Evolutionary conservation across 2,797 vertebrate species (phyloP).

Genomic region (Perdix hodgsoniae): DNA sequence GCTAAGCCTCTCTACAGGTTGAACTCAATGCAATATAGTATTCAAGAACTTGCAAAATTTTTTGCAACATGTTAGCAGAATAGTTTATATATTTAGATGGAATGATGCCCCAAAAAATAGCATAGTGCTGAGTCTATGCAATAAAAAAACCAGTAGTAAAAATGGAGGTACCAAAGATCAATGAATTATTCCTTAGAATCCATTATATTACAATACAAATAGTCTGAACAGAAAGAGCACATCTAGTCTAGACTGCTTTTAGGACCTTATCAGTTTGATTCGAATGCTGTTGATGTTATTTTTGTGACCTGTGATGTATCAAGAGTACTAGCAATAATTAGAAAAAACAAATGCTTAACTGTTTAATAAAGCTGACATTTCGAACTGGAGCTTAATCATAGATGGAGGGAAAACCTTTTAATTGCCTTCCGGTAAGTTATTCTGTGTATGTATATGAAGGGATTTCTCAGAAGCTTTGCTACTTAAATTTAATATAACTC

Average conservation of each 20-base stretch:
- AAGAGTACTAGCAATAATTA: neutral
- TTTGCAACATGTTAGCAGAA: neutral
- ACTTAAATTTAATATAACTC: neutral
- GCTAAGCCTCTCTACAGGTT: neutral
- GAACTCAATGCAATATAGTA: neutral
- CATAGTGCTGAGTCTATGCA: neutral
- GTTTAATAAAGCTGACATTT: neutral
- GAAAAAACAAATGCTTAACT: neutral
- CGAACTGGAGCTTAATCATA: neutral
- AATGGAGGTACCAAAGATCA: neutral
- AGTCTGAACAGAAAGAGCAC: neutral
- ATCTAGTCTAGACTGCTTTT: neutral
- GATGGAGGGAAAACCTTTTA: neutral
- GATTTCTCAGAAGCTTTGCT: neutral
- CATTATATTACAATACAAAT: neutral
- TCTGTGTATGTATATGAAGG: neutral
- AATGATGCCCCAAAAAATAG: neutral
- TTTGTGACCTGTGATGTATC: neutral
- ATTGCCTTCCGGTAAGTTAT: neutral
- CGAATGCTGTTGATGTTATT: neutral
- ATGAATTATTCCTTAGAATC: neutral
- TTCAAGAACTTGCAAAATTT: neutral
- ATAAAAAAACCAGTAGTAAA: neutral
- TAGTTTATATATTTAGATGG: neutral
- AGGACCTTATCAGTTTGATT: neutral